phyloP scores from a whole-genome alignment of 2,888 invertebrate genomes.

The Dione juno region DNA sequence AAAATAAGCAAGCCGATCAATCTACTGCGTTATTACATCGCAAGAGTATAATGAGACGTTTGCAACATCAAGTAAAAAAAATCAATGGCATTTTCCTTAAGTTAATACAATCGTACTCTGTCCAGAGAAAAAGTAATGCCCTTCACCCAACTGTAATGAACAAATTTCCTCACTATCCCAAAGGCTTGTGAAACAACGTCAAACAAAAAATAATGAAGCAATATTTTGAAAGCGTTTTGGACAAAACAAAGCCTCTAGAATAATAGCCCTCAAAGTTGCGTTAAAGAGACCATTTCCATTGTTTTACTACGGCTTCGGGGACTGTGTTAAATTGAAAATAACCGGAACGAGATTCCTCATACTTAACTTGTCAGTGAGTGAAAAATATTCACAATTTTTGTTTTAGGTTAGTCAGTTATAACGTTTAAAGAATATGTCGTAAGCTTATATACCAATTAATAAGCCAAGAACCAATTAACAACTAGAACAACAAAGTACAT shows the following conservation, averaged over 20 bases:
- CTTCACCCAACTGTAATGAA: slow-evolving; percentile 41
- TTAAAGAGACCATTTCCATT: slow-evolving; percentile 48
- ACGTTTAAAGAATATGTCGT: no score
- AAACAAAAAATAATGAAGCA: slow-evolving; percentile 65
- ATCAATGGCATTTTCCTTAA: not conserved
- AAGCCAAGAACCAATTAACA: no score
- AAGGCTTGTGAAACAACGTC: slow-evolving; percentile 53
- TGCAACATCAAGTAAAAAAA: not conserved
- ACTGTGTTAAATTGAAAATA: slow-evolving; percentile 16
- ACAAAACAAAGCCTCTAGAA: slow-evolving; percentile 69
- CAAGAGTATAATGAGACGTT: not conserved
- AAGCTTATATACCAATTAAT: no score
- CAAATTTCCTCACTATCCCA: slow-evolving; percentile 59
- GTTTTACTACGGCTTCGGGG: slow-evolving; percentile 12
- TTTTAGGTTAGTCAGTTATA: no score
- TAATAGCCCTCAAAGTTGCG: slow-evolving; percentile 66
- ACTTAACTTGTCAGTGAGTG: not conserved
- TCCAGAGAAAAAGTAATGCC: slow-evolving; percentile 38
- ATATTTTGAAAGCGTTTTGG: slow-evolving; percentile 65
- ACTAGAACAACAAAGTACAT: no score
- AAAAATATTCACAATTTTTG: no score
- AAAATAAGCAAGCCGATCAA: not conserved
- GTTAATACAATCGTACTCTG: slow-evolving; percentile 30
- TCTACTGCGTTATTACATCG: not conserved
- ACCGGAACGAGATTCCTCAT: not conserved